Evolutionary conservation across 92 coral and sea anemone species (phyloP).

Genomic region (Zoanthus gigantus): DNA sequence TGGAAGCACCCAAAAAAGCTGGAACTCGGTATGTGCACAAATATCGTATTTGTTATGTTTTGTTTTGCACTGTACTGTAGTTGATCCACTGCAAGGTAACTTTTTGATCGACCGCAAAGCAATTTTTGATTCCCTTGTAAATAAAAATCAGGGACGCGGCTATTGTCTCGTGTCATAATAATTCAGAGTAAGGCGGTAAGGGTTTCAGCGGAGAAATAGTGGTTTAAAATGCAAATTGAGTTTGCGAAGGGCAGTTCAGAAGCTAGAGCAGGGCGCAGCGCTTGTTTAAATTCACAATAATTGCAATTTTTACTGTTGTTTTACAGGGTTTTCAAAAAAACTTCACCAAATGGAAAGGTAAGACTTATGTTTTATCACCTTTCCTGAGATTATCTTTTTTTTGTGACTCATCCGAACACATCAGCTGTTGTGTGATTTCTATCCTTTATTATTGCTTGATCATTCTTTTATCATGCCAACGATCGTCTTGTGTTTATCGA

Average conservation of each 20-base stretch:
- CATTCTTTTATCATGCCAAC: not conserved
- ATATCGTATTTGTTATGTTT: slow-evolving; percentile 13
- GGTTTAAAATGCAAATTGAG: not conserved
- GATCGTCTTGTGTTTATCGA: not conserved
- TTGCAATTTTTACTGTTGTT: slow-evolving; percentile 30
- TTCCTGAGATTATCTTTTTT: not conserved
- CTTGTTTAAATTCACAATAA: not conserved
- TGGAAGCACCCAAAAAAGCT: slow-evolving; percentile 77
- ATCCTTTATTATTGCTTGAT: not conserved
- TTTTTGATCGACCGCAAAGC: slow-evolving; percentile 39
- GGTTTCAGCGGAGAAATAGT: not conserved
- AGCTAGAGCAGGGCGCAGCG: not conserved
- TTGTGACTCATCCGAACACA: not conserved
- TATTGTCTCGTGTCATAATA: not conserved
- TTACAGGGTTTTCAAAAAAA: slow-evolving; percentile 96
- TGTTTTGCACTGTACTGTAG: slow-evolving; percentile 1
- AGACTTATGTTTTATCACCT: slow-evolving; percentile 1
- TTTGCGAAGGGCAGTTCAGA: not conserved
- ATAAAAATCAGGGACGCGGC: not conserved
- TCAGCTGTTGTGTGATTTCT: slow-evolving; percentile 33
- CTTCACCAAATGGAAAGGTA: slow-evolving; percentile 98
- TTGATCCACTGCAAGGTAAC: not conserved
- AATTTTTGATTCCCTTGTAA: not conserved
- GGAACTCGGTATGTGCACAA: slow-evolving; percentile 81
- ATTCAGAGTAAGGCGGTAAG: not conserved